phyloP scores from a whole-genome alignment of 1,140 invertebrate genomes.

The Micrasema longulum region DNA sequence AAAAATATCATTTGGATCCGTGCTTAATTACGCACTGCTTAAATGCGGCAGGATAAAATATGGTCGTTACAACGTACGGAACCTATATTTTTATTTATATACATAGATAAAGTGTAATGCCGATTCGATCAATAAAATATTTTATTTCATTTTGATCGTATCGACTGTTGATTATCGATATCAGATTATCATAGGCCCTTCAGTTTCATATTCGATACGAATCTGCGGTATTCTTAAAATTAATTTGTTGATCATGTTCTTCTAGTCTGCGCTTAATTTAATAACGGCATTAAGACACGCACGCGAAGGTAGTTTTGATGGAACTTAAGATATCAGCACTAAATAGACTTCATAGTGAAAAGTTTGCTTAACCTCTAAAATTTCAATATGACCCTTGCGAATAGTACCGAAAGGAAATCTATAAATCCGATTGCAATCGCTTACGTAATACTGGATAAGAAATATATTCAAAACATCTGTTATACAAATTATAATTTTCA shows the following conservation, averaged over 20 bases:
- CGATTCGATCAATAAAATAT: neutral
- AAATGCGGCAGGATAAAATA: too few species aligned
- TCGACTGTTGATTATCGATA: neutral
- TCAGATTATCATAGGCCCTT: neutral
- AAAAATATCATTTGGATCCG: too few species aligned
- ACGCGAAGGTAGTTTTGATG: conserved; percentile 6
- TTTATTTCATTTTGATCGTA: neutral
- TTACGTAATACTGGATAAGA: too few species aligned
- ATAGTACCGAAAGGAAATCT: conserved; percentile 9
- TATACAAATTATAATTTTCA: too few species aligned
- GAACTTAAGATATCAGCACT: conserved; percentile 1
- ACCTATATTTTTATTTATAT: too few species aligned
- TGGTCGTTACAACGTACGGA: too few species aligned
- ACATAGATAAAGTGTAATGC: neutral
- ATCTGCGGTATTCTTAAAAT: neutral
- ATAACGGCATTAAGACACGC: conserved; percentile 11
- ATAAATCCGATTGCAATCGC: conserved; percentile 7
- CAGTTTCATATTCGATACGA: neutral
- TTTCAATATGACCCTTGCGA: conserved; percentile 27
- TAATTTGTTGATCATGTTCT: neutral
- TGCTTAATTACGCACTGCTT: too few species aligned
- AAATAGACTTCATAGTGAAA: conserved; percentile 3
- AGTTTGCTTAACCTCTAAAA: conserved; percentile 20
- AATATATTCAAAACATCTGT: too few species aligned
- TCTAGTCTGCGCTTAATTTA: neutral